Percentiles rank a stretch among this genome's conserved stretches.
phyloP scores from a whole-genome alignment of 2,888 invertebrate genomes.

The Papilio gigon region DNA sequence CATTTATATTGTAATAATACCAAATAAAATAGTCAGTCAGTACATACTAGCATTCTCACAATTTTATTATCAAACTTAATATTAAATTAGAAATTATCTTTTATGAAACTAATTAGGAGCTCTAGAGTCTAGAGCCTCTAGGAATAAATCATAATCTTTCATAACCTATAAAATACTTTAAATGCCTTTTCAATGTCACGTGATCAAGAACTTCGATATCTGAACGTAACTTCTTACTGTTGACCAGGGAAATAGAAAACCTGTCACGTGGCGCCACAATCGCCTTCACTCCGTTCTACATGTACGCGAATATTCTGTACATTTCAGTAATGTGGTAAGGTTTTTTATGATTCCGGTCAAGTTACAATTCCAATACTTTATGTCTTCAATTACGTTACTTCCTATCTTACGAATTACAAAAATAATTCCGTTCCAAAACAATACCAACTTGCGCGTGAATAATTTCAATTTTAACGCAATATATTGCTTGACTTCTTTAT shows the following conservation, averaged over 20 bases:
- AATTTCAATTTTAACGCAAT: neutral
- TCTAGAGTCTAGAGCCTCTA: neutral
- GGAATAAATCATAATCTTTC: neutral
- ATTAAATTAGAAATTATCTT: conserved; percentile 9
- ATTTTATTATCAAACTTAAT: conserved; percentile 31
- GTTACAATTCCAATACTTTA: neutral
- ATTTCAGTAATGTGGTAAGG: no score
- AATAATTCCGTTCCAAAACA: no score
- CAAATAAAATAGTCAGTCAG: conserved; percentile 49
- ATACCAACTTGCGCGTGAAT: neutral
- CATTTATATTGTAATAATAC: conserved; percentile 40
- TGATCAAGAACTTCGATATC: no score
- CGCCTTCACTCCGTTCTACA: no score
- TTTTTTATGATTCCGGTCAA: no score
- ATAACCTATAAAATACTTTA: neutral
- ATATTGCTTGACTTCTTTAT: neutral
- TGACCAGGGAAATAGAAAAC: no score
- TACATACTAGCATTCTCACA: conserved; percentile 43
- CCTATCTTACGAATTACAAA: no score
- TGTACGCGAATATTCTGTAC: no score
- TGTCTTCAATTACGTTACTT: neutral
- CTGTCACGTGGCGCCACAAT: no score
- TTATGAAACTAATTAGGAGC: conserved; percentile 24
- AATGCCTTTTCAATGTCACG: neutral
- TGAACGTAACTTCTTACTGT: no score